A percentile compares a stretch with the other conserved stretches of the same genome.
These are phyloP conservation scores for Hepsetus odoe DNA, from an alignment of 2,113 vertebrate genomes.

Conservation along the genomic window DNA sequence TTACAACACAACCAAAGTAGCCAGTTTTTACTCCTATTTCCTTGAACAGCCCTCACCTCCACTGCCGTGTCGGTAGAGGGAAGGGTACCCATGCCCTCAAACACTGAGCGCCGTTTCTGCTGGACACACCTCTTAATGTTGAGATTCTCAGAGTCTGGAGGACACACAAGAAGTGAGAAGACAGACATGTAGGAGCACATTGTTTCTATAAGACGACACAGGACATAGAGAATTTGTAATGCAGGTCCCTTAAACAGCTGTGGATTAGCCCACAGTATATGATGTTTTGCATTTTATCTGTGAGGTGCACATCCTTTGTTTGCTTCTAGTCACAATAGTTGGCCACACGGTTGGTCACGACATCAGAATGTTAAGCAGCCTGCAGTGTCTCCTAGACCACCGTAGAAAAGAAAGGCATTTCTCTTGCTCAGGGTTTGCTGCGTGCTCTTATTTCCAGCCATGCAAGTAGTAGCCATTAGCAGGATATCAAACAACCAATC, in stretches of 20 bases:
- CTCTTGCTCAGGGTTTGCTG: neutral
- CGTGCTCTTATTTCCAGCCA: neutral
- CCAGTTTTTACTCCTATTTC: neutral
- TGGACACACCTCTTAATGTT: conserved; percentile 67
- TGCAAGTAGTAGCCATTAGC: neutral
- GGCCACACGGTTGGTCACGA: conserved; percentile 11
- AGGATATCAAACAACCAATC: too few relatives aligned
- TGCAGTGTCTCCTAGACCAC: conserved; percentile 19
- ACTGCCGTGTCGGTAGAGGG: conserved; percentile 48
- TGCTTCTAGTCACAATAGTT: conserved; percentile 12
- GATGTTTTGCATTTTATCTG: neutral
- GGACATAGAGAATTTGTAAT: neutral
- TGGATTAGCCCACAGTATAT: neutral
- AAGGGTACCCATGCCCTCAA: conserved; percentile 56
- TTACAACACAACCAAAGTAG: neutral
- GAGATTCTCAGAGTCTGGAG: conserved; percentile 53
- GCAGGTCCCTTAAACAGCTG: neutral
- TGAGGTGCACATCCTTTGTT: neutral
- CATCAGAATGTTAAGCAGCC: conserved; percentile 31
- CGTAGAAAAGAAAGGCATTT: conserved; percentile 11
- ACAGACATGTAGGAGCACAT: neutral
- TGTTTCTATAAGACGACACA: neutral
- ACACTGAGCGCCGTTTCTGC: conserved; percentile 63
- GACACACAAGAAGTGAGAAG: neutral
- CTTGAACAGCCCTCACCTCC: conserved; percentile 62